These are phyloP conservation scores for Vanessa cardui DNA, from an alignment of 2,888 invertebrate species.

Conservation along the genomic window DNA sequence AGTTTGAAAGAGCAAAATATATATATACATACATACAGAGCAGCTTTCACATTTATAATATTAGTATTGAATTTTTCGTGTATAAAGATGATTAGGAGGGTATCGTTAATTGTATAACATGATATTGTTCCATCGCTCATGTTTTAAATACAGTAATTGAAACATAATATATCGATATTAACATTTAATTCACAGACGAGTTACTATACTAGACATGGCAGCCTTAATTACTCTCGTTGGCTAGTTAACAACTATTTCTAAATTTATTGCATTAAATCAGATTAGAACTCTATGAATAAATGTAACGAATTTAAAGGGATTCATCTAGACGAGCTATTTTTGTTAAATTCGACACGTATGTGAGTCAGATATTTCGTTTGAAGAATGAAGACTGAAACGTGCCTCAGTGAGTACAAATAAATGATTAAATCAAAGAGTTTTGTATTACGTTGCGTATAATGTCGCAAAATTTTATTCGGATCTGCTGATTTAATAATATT, in stretches of 20 bases:
- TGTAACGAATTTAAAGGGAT: slow-evolving; percentile 14
- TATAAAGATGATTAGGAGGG: too few species aligned
- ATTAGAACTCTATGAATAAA: slow-evolving; percentile 30
- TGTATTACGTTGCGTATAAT: too few species aligned
- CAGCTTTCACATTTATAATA: too few species aligned
- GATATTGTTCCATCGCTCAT: neutral
- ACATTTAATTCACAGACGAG: slow-evolving; percentile 11
- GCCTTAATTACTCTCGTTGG: slow-evolving; percentile 40
- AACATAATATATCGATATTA: neutral
- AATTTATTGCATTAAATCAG: slow-evolving; percentile 39
- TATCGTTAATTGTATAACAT: neutral
- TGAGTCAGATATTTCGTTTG: neutral
- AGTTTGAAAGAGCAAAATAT: too few species aligned
- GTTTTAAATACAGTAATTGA: neutral
- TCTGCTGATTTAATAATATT: too few species aligned
- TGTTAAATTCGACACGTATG: slow-evolving; percentile 2
- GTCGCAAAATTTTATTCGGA: too few species aligned
- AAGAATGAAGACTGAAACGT: too few species aligned
- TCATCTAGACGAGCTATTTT: slow-evolving; percentile 7
- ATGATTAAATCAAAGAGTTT: too few species aligned
- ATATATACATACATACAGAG: too few species aligned
- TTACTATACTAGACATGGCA: slow-evolving; percentile 12
- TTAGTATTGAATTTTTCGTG: too few species aligned
- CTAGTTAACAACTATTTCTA: slow-evolving; percentile 42
- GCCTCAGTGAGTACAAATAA: too few species aligned